Evolutionary conservation across 1,140 invertebrate genomes (phyloP).

Genomic region (Drosophila parvula): DNA sequence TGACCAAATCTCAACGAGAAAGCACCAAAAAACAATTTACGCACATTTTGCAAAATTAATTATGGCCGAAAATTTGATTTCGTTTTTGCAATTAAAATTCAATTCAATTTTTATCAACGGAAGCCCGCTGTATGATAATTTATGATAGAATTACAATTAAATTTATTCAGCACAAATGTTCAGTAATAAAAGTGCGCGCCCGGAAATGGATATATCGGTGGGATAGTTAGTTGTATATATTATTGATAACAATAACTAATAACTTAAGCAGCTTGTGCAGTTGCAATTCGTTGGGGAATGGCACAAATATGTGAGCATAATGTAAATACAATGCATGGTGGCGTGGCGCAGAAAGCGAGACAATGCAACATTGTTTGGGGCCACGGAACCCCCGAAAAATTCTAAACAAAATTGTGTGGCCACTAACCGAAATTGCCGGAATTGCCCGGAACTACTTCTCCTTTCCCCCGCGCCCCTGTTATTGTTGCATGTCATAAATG

Average conservation of each 20-base stretch:
- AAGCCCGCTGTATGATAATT: constrained; percentile 15
- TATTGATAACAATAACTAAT: constrained; percentile 60
- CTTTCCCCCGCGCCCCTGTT: constrained; percentile 34
- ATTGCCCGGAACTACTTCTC: not conserved
- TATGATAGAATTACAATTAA: constrained; percentile 45
- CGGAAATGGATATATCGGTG: constrained; percentile 18
- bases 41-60: constrained; percentile 40
- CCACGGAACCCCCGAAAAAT: constrained; percentile 36
- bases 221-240: constrained; percentile 37
- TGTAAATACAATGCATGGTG: constrained; percentile 60
- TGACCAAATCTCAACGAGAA: not conserved
- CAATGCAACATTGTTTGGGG: constrained; percentile 62
- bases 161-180: constrained; percentile 39
- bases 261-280: constrained; percentile 57
- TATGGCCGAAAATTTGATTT: constrained; percentile 35
- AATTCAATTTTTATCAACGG: constrained; percentile 39
- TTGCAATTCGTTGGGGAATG: constrained; percentile 4
- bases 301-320: constrained; percentile 47
- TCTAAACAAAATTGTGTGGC: constrained; percentile 77
- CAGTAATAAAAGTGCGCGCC: constrained; percentile 23
- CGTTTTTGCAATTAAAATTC: constrained; percentile 30
- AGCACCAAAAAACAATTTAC: constrained; percentile 26
- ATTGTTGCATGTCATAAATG: constrained; percentile 81
- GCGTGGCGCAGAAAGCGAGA: constrained; percentile 34
- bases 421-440: constrained; percentile 77